Evolutionary conservation across 2,113 vertebrate genomes (phyloP).

Genomic region (Ciconia boyciana): DNA sequence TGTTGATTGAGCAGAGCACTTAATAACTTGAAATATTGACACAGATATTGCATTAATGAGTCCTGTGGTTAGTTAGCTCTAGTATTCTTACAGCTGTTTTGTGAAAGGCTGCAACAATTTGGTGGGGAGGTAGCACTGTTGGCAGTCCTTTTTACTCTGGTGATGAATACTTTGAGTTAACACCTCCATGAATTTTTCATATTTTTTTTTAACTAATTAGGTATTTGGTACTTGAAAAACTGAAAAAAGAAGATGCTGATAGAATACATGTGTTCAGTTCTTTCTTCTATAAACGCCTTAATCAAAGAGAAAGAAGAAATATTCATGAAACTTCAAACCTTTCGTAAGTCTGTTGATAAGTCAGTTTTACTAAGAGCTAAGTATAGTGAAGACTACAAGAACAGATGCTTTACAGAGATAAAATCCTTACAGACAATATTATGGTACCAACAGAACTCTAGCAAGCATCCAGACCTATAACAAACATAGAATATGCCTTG

Average conservation of each 20-base stretch:
- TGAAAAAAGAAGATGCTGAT: slow-evolving; percentile 91
- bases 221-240: slow-evolving; percentile 94
- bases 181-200: neutral
- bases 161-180: neutral
- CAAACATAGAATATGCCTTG: neutral
- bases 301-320: slow-evolving; percentile 90
- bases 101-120: neutral
- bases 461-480: neutral
- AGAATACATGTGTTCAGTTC: slow-evolving; percentile 98
- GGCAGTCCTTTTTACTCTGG: neutral
- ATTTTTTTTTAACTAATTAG: slow-evolving; percentile 57
- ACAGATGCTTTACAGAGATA: neutral
- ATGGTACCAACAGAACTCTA: neutral
- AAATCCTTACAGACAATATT: neutral
- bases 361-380: neutral
- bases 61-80: neutral
- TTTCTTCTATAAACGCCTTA: slow-evolving; percentile 98
- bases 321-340: slow-evolving; percentile 83
- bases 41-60: neutral
- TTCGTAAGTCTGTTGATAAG: slow-evolving; percentile 80
- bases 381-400: neutral
- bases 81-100: neutral
- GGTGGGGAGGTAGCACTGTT: neutral
- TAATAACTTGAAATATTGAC: neutral
- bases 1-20: neutral